Conservation (phyloP, 2,888 invertebrate genomes). For the Drosophila hawaiiensis region DNA sequence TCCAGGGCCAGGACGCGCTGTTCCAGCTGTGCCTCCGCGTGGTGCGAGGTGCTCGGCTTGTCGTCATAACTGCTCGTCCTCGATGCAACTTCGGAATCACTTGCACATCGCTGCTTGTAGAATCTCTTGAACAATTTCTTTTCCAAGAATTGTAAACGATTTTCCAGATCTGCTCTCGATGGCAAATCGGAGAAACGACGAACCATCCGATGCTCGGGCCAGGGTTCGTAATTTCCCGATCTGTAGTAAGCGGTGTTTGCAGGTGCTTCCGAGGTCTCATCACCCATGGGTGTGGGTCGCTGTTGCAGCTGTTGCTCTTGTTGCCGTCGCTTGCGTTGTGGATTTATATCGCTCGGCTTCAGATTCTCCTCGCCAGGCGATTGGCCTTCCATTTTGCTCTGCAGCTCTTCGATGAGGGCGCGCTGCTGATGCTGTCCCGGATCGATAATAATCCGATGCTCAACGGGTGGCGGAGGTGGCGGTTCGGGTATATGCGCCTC, state of each 20-base stretch:
- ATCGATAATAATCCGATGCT: conserved; percentile 30
- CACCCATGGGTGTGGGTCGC: conserved; percentile 69
- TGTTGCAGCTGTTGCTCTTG: conserved; percentile 49
- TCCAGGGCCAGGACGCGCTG: conserved; percentile 80
- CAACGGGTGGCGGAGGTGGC: conserved; percentile 61
- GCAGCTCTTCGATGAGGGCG: conserved; percentile 79
- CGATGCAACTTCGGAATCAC: conserved; percentile 84
- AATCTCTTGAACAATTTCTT: conserved; percentile 82
- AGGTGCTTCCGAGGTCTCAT: conserved; percentile 84
- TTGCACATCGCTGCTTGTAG: conserved; percentile 84
- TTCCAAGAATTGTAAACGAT: conserved; percentile 82
- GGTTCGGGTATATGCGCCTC: conserved; percentile 68
- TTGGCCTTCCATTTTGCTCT: conserved; percentile 69
- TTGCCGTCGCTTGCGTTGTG: conserved; percentile 54
- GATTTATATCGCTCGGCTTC: conserved; percentile 80
- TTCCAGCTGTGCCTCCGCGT: conserved; percentile 68
- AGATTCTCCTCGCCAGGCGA: conserved; percentile 69
- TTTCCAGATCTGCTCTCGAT: conserved; percentile 83
- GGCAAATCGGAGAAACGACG: conserved; percentile 84
- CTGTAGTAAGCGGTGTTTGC: conserved; percentile 82
- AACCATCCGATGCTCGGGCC: conserved; percentile 76
- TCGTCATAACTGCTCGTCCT: conserved; percentile 48
- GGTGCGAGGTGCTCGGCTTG: conserved; percentile 69
- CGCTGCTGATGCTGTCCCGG: conserved; percentile 63
- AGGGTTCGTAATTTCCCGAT: conserved; percentile 81